Base-by-base conservation (phyloP, 2,888 invertebrate species). In the Agrochola lychnidis region DNA sequence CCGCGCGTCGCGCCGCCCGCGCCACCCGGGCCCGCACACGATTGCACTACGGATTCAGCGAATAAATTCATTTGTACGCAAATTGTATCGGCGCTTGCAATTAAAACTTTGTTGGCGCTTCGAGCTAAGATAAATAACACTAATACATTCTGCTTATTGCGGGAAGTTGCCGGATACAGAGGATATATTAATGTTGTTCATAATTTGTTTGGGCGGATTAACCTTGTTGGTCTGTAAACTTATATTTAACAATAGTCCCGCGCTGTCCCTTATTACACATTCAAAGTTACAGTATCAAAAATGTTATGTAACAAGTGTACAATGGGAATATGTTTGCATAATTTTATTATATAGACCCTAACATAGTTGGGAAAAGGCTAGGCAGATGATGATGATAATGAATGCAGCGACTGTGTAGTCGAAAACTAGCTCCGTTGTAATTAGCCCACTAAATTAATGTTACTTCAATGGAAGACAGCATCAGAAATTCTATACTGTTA, bases 31-130 rank as follows among this genome's bases (percentile, higher is more conserved):
- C 89, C 89, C 89, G 89, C 89, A 93, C 92, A 92, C 94, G 93
- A 94, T 92, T 96, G 96, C 96, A 95, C 94, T 94, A 93, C 95
- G 94, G 94, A 96, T 95, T 94, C 96, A 94, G 94, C 95, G 93
- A 96, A 96, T 96, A 96, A 96, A 96, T 96, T 96, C 96, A 96
- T 96, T 96, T 96, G 95, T 95, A 96, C 95, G 96, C 96, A 96
- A 96, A 96, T 96, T 96, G 96, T 96, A 96, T 96, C 95, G 96
- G 96, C 95, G 95, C 95, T 96, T 94, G 96, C 96, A 96, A 96
- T 96, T 96, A 96, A 96, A 96, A 96, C 96, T 96, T 96, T 96
- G 96, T 94, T 96, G 94, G 94, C 94, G 95, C 95, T 94, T 90
- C 94, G 92, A 94, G 95, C 94, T 95, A 96, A 96, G 96, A 96